These are phyloP conservation scores for Mimumesa dahlbomi DNA, from an alignment of 2,888 invertebrate genomes.

Conservation along the genomic window DNA sequence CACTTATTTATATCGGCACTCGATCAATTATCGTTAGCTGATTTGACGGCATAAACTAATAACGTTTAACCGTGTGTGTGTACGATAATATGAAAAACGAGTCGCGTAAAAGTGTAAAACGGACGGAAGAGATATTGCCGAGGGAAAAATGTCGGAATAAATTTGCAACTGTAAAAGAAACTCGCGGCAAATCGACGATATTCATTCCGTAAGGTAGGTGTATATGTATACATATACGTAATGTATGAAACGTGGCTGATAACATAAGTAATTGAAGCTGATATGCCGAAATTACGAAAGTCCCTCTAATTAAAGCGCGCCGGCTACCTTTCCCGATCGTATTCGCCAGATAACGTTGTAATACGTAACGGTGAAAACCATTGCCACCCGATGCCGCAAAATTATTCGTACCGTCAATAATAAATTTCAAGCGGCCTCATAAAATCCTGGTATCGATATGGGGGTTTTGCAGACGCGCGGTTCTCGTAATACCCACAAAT, in stretches of 20 bases:
- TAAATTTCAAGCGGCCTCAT: neutral
- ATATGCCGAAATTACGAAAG: constrained; percentile 32
- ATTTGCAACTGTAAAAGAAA: neutral
- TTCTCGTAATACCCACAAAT: constrained; percentile 3
- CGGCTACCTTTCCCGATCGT: no score
- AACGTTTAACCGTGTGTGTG: no score
- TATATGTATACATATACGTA: no score
- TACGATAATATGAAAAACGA: no score
- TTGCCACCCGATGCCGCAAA: neutral
- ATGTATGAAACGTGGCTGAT: constrained; percentile 26
- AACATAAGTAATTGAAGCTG: constrained; percentile 22
- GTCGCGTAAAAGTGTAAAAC: no score
- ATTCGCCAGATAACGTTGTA: constrained; percentile 4
- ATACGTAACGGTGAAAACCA: constrained; percentile 1
- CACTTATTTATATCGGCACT: no score
- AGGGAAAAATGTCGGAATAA: no score
- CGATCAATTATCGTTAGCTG: no score
- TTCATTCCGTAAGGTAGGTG: no score
- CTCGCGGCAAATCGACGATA: constrained; percentile 14
- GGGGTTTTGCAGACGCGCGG: neutral
- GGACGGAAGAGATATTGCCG: no score
- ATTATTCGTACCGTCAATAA: constrained; percentile 1
- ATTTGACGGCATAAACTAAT: no score
- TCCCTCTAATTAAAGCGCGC: constrained; percentile 39
- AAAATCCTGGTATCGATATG: constrained; percentile 1